Percentiles rank a stretch among this genome's conserved stretches.
These are phyloP conservation scores for Sebastes iracundus DNA, from an alignment of 2,797 vertebrate species.

Conservation along the genomic window DNA sequence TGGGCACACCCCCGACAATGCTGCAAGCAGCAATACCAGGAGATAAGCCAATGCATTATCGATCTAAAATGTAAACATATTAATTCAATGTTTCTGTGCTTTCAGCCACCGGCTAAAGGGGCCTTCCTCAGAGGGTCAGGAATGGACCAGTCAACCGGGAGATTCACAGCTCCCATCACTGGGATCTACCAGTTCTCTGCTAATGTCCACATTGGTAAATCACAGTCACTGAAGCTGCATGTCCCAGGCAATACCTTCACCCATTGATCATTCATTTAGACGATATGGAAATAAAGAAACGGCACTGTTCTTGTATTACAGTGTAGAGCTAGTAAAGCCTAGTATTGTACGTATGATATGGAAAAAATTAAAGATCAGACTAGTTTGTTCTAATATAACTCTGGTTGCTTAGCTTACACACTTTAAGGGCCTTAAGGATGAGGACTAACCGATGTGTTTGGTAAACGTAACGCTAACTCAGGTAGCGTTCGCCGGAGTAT, in stretches of 20 bases:
- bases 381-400: not conserved
- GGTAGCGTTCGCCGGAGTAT: not conserved
- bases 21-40: no score
- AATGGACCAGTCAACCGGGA: slow-evolving; percentile 90
- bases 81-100: slow-evolving; percentile 1
- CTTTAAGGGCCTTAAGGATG: not conserved
- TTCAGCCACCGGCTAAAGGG: slow-evolving; percentile 92
- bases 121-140: slow-evolving; percentile 92
- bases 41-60: not conserved
- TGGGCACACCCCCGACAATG: no score
- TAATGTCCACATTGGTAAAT: slow-evolving; percentile 92
- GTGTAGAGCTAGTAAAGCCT: not conserved
- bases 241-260: not conserved
- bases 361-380: not conserved
- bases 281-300: not conserved
- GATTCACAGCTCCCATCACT: slow-evolving; percentile 91
- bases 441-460: not conserved
- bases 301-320: not conserved
- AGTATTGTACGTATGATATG: not conserved
- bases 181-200: slow-evolving; percentile 98
- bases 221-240: not conserved
- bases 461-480: not conserved
- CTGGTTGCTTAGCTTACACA: not conserved
- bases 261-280: not conserved
- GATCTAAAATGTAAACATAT: not conserved